Evolutionary conservation across 1,140 invertebrate species (phyloP).

Genomic region (Caenorhabditis tropicalis): DNA sequence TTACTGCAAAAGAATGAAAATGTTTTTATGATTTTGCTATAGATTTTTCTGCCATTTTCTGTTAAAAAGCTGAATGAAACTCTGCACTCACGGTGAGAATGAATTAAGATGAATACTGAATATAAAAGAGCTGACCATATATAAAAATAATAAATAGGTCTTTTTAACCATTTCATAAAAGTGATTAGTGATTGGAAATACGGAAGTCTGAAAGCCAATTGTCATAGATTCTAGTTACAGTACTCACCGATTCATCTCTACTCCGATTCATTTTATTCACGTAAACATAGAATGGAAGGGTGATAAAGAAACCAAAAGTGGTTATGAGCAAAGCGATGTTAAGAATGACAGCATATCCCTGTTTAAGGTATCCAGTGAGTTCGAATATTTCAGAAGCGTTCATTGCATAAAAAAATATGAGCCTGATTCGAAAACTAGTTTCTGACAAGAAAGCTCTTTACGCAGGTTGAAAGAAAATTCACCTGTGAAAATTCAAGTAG

Average conservation of each 20-base stretch:
- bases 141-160: background rate
- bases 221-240: background rate
- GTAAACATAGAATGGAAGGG: background rate
- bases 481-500: too few species aligned
- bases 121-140: background rate
- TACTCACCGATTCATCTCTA: background rate
- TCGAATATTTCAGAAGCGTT: too few species aligned
- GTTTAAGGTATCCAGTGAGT: too few species aligned
- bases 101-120: background rate
- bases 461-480: too few species aligned
- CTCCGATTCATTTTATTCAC: background rate
- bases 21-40: background rate
- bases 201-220: background rate
- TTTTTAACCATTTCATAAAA: background rate
- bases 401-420: too few species aligned
- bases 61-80: too few species aligned
- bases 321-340: background rate
- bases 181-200: background rate
- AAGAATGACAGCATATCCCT: too few species aligned
- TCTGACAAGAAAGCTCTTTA: too few species aligned
- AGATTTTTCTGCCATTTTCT: too few species aligned
- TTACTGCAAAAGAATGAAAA: background rate
- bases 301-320: background rate
- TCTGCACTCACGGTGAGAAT: too few species aligned
- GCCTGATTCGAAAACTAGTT: too few species aligned